Evolutionary conservation across 2,797 vertebrate species (phyloP).

Genomic region (Parotocinclus haroldoi): DNA sequence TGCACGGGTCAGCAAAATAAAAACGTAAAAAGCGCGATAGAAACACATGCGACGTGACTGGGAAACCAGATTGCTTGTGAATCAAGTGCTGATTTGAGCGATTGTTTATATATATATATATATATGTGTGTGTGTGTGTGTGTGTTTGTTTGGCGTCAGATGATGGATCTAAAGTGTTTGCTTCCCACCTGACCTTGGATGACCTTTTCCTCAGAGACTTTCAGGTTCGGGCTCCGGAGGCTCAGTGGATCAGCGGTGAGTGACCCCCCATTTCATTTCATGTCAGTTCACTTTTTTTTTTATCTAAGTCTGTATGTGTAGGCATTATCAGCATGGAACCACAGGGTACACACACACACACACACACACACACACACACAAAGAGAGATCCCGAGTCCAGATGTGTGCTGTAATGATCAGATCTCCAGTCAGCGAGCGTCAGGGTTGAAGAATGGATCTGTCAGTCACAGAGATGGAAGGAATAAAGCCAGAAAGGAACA

Average conservation of each 20-base stretch:
- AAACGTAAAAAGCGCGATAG: no score
- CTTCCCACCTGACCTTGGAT: constrained; percentile 64
- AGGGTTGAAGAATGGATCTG: constrained; percentile 38
- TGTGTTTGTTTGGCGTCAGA: constrained; percentile 49
- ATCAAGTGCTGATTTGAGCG: neutral
- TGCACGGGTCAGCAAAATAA: no score
- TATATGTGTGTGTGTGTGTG: constrained; percentile 8
- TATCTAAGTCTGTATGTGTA: constrained; percentile 5
- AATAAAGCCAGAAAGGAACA: constrained; percentile 10
- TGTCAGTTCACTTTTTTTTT: constrained; percentile 4
- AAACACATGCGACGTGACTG: no score
- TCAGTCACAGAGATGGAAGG: constrained; percentile 21
- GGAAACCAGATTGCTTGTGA: constrained; percentile 1
- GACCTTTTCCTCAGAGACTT: constrained; percentile 66
- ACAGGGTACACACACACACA: constrained; percentile 15
- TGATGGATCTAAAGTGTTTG: constrained; percentile 47
- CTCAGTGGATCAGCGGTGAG: constrained; percentile 70
- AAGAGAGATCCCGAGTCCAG: constrained; percentile 29
- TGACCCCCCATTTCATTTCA: constrained; percentile 41
- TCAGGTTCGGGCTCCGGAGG: constrained; percentile 63
- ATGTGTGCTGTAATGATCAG: constrained; percentile 42
- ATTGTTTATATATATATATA: no score
- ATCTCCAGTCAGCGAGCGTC: constrained; percentile 39
- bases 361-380: constrained; percentile 5
- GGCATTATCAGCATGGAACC: constrained; percentile 21